These are phyloP conservation scores for Holotrichia oblita DNA, from an alignment of 1,140 invertebrate genomes.

Conservation along the genomic window DNA sequence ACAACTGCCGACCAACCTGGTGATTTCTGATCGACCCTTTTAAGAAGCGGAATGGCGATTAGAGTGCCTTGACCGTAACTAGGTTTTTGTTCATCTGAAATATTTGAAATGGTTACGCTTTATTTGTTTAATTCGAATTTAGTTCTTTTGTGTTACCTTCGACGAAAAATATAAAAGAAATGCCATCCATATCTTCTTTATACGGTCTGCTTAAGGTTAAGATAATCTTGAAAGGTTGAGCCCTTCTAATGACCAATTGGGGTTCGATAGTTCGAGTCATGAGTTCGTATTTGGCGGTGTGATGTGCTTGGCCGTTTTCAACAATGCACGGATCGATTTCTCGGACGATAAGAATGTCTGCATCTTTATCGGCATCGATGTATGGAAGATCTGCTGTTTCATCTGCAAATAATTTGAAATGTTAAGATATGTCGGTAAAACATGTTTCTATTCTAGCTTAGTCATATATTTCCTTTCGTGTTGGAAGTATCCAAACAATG, in stretches of 20 bases:
- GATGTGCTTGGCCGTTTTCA: constrained; percentile 79
- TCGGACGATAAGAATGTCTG: constrained; percentile 73
- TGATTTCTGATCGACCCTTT: constrained; percentile 64
- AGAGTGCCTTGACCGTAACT: constrained; percentile 82
- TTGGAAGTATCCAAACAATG: not conserved
- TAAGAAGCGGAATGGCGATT: constrained; percentile 77
- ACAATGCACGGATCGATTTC: constrained; percentile 74
- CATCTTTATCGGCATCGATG: constrained; percentile 58
- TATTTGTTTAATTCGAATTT: constrained; percentile 35
- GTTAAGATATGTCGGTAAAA: too few relatives aligned
- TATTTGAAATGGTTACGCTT: constrained; percentile 36
- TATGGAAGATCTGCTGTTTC: constrained; percentile 64
- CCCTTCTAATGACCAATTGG: constrained; percentile 80
- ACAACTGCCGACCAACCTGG: constrained; percentile 68
- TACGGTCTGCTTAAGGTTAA: constrained; percentile 79
- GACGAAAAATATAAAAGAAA: constrained; percentile 86
- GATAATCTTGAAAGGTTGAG: constrained; percentile 81
- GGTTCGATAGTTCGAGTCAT: constrained; percentile 72
- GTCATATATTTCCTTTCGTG: too few relatives aligned
- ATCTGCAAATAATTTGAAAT: constrained; percentile 65
- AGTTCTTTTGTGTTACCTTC: constrained; percentile 65
- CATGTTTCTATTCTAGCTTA: too few relatives aligned
- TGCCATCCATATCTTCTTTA: constrained; percentile 75
- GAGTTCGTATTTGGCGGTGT: constrained; percentile 79
- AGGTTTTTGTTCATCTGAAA: constrained; percentile 76